Base-by-base conservation (phyloP, 2,797 vertebrate species). In the Peromyscus nudipes region DNA sequence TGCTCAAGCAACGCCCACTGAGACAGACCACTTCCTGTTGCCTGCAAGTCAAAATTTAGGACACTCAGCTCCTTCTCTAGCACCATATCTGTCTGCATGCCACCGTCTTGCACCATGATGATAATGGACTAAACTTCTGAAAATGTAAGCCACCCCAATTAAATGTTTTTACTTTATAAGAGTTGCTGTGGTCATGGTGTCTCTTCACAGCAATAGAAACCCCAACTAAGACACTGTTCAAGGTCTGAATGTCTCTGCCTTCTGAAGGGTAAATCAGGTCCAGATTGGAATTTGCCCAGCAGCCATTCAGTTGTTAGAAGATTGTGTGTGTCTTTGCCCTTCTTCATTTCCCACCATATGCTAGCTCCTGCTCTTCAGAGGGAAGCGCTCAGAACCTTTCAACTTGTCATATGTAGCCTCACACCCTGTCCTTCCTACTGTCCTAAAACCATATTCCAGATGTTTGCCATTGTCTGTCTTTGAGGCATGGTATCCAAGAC, bases 381-480 rank as follows among this genome's bases (percentile, higher is more conserved):
- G 34, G 40, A 93, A 60, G 46, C 25, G 21, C 80, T 79, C 29
- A 84, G n/a, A 90, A 16, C n/a, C 88, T 92, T 91, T 77, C 40
- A 43, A 21, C 4, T 80, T 31, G 65, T 75, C 64, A 16, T 31
- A 10, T 16, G 11, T 37, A 23, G 40, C 10, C 62, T 90, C 46
- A 94, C 21, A 81, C 10, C 46, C 57, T 11, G 0, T 60, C 64
- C 2, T 89, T 92, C 92, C 52, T 62, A 25, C 77, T 91, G 14
- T 40, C 73, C 52, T 77, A 83, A 31, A 64, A 90, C 52, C 34
- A 49, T 21, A 46, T 23, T 77, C 25, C 64, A 64, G 31, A 43
- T 73, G 40, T 80, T 65, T 49, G 11, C 69, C 43, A 7, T 79
- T 19, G 37, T 76, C 43, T 89, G 31, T 40, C 67, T 90, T 62